Percentiles rank a stretch among this genome's conserved stretches.
Conservation (phyloP, 2,797 vertebrate genomes). For the Prunella strophiata region DNA sequence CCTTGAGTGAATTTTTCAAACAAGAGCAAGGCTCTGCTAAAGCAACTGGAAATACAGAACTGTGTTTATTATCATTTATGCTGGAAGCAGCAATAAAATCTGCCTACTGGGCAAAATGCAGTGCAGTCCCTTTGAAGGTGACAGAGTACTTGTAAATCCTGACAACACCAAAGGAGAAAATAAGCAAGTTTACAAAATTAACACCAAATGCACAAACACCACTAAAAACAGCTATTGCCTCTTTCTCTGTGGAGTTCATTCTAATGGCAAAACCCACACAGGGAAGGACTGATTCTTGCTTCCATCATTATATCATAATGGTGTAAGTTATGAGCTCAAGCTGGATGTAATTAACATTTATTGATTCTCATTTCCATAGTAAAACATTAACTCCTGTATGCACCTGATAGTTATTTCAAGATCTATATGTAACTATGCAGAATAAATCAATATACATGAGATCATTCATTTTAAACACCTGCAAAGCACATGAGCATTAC, state of each 20-base stretch:
- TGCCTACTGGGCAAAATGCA: constrained; percentile 20
- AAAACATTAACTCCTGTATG: neutral
- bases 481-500: neutral
- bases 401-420: constrained; percentile 43
- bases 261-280: neutral
- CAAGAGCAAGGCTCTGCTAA: neutral
- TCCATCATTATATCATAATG: constrained; percentile 20
- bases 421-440: constrained; percentile 12
- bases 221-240: neutral
- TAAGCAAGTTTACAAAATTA: constrained; percentile 1
- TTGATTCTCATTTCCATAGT: constrained; percentile 35
- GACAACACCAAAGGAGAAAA: neutral
- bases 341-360: constrained; percentile 59
- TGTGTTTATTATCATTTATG: constrained; percentile 33
- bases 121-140: neutral
- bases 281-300: neutral
- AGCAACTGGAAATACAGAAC: constrained; percentile 3
- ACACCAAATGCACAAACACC: neutral
- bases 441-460: constrained; percentile 24
- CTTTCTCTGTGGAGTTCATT: neutral
- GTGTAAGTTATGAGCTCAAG: constrained; percentile 20
- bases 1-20: constrained; percentile 13
- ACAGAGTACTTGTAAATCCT: neutral
- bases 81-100: constrained; percentile 50
- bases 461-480: constrained; percentile 6